A percentile compares a stretch with the other conserved stretches of the same genome.
phyloP scores from a whole-genome alignment of 2,888 invertebrate genomes.

The Chironomus tentans region DNA sequence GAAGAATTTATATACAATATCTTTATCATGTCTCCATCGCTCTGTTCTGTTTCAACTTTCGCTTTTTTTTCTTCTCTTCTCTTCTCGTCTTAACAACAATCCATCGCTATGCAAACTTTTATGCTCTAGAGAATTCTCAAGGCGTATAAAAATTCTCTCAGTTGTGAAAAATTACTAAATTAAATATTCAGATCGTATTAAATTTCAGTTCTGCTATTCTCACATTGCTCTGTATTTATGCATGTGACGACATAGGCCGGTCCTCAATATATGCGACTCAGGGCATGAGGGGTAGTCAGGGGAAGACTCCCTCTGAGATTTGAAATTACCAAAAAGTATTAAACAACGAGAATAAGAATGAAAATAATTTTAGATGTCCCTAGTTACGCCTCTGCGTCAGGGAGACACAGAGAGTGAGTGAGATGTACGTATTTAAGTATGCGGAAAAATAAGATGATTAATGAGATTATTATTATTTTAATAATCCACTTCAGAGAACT shows the following conservation, averaged over 20 bases:
- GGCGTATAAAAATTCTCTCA: background rate
- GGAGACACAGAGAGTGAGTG: too few relatives aligned
- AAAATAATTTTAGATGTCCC: too few relatives aligned
- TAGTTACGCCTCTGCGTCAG: too few relatives aligned
- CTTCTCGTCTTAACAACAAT: background rate
- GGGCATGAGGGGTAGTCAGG: too few relatives aligned
- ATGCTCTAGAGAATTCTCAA: conserved; percentile 9
- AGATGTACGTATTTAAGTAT: background rate
- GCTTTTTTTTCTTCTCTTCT: background rate
- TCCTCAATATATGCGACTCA: too few relatives aligned
- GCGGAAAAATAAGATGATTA: conserved; percentile 10
- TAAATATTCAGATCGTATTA: conserved; percentile 26
- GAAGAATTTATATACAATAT: background rate
- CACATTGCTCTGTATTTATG: background rate
- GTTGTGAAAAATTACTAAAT: conserved; percentile 15
- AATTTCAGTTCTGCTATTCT: conserved; percentile 6
- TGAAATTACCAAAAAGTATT: too few relatives aligned
- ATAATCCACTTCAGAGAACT: too few relatives aligned
- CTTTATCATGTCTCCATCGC: background rate
- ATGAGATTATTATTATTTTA: conserved; percentile 19
- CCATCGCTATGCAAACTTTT: conserved; percentile 18
- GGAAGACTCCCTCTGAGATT: too few relatives aligned
- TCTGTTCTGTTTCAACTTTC: background rate
- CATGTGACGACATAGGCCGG: too few relatives aligned
- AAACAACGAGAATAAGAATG: too few relatives aligned